Conservation (phyloP, 2,113 vertebrate species). For the Corydoras maculifer region DNA sequence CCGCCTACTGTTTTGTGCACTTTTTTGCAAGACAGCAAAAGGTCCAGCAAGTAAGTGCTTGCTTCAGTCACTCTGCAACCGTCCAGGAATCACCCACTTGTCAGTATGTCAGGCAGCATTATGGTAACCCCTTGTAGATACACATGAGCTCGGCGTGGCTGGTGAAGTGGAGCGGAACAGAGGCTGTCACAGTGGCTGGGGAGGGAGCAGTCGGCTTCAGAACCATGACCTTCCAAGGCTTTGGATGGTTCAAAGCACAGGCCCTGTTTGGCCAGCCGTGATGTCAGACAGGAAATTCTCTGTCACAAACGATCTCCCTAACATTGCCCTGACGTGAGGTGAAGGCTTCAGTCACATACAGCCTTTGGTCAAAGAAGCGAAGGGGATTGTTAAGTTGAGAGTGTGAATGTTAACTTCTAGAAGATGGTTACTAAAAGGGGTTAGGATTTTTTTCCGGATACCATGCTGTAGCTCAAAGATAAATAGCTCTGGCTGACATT, state of each 20-base stretch:
- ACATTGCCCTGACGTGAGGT: constrained; percentile 25
- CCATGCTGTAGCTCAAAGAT: constrained; percentile 1
- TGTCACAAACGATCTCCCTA: constrained; percentile 46
- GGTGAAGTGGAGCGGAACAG: constrained; percentile 54
- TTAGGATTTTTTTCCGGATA: background rate
- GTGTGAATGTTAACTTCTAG: background rate
- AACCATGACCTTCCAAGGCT: constrained; percentile 52
- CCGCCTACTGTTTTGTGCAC: constrained; percentile 47
- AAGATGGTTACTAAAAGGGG: background rate
- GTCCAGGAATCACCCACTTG: constrained; percentile 58
- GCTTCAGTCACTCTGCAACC: constrained; percentile 31
- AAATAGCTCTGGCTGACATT: constrained; percentile 23
- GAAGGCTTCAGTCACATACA: constrained; percentile 24
- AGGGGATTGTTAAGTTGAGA: background rate
- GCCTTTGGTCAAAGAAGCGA: background rate
- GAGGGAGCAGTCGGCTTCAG: constrained; percentile 45
- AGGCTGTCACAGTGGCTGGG: constrained; percentile 43
- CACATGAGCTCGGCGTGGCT: constrained; percentile 47
- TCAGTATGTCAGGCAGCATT: constrained; percentile 63
- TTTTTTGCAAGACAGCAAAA: constrained; percentile 60
- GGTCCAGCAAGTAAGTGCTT: constrained; percentile 48
- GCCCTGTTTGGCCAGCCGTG: constrained; percentile 40
- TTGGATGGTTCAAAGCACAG: constrained; percentile 45
- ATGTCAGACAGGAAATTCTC: constrained; percentile 40
- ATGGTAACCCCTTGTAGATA: constrained; percentile 46